Percentiles rank a stretch among this genome's conserved stretches.
These are phyloP conservation scores for Takifugu rubripes DNA, from an alignment of 2,797 vertebrate genomes.

Conservation along the genomic window DNA sequence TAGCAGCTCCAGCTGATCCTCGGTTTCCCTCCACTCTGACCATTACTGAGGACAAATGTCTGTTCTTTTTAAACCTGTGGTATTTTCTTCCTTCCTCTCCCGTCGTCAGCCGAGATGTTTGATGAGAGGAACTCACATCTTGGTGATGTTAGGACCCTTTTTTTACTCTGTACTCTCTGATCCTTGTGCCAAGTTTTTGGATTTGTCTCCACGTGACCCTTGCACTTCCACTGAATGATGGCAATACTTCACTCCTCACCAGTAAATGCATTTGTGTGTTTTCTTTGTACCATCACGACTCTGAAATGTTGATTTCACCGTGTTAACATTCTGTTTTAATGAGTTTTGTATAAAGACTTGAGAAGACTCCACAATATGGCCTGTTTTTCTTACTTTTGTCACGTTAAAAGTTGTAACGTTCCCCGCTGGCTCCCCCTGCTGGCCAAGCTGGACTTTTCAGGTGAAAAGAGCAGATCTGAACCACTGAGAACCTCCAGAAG, in stretches of 20 bases:
- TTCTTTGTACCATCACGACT: constrained; percentile 57
- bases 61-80: constrained; percentile 29
- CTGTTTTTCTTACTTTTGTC: not conserved
- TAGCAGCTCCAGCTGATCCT: constrained; percentile 10
- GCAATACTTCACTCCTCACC: constrained; percentile 36
- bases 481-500: no score
- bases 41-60: constrained; percentile 6
- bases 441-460: no score
- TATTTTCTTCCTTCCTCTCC: constrained; percentile 14
- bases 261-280: constrained; percentile 50
- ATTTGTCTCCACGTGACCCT: constrained; percentile 50
- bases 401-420: not conserved
- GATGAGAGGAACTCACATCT: constrained; percentile 23
- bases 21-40: constrained; percentile 17
- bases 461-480: no score
- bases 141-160: constrained; percentile 16
- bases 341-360: constrained; percentile 72
- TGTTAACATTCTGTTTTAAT: constrained; percentile 49
- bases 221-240: constrained; percentile 48
- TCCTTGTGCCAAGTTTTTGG: constrained; percentile 82
- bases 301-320: constrained; percentile 46
- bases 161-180: constrained; percentile 51
- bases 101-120: constrained; percentile 1
- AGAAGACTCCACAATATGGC: constrained; percentile 21
- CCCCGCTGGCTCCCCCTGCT: no score